Base-by-base conservation (phyloP, 2,888 invertebrate genomes). In the Drosophila setosimentum region DNA sequence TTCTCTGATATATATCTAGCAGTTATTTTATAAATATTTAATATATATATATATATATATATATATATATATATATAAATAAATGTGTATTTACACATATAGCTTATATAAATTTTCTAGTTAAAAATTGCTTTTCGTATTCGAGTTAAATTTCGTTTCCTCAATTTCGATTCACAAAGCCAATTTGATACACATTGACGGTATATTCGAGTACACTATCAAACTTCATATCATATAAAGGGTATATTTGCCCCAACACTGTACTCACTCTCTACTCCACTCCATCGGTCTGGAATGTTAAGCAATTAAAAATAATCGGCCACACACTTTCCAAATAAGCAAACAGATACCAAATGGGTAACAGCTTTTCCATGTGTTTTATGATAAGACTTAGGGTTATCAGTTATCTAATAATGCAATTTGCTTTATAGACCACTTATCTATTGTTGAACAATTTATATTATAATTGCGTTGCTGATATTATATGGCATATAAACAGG, bases 121-220 rank as follows among this genome's bases (percentile, higher is more conserved):
- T 66, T 80, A 77, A 77, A 76, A 80, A 83, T 80, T 82, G 83
- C 81, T 82, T 82, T 83, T 83, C 73, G 63, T 78, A 82, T 84
- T 76, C 72, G 84, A 80, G 57, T 71, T 68, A 10, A 59, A 59
- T 67, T 83, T 83, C 84, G 85, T 84, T 82, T 84, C 72, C 73
- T 70, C 64, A 79, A 73, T 84, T 82, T 82, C 82, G 82, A 77
- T 81, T 81, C 70, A 80, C 63, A 59, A 80, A 80, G 71, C 80
- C 79, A 70, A 75, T 77, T 50, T 73, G 62, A 73, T 62, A 63
- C 27, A 67, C 73, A 78, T 76, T 76, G 72, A 73, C 73, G 18
- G n/a, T 63, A 32, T 55, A 49, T 63, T 57, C 42, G 58, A 73
- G 76, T 76, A 60, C 50, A 70, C 59, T 53, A 76, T 61, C 65